Conservation (phyloP, 2,113 vertebrate genomes). For the Chlorodrepanis virens region DNA sequence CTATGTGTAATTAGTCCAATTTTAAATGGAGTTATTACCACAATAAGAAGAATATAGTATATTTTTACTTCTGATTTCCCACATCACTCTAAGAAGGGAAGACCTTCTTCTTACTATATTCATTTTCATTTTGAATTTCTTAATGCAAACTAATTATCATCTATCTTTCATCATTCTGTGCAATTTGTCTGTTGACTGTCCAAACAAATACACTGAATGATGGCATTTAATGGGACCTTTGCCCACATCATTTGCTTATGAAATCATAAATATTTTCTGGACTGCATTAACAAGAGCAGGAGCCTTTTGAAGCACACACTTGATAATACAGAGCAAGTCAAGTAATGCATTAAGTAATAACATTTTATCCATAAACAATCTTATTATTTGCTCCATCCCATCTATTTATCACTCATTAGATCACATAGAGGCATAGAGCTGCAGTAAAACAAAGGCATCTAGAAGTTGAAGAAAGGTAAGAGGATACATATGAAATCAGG, state of each 20-base stretch:
- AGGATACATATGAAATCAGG: not conserved
- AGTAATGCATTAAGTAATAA: not conserved
- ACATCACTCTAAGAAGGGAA: not conserved
- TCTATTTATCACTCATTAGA: not conserved
- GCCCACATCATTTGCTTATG: not conserved
- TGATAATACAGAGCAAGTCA: not conserved
- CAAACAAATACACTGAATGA: not conserved
- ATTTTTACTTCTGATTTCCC: not conserved
- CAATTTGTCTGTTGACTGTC: not conserved
- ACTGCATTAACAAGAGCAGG: not conserved
- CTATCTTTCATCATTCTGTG: not conserved
- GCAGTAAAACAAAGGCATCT: not conserved
- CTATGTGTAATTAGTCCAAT: not conserved
- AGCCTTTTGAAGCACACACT: not conserved
- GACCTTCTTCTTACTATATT: not conserved
- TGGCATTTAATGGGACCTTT: not conserved
- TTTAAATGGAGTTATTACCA: not conserved
- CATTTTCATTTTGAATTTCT: not conserved
- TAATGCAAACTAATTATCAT: not conserved
- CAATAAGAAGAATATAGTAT: not conserved
- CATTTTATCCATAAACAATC: not conserved
- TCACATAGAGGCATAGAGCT: not conserved
- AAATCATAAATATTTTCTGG: not conserved
- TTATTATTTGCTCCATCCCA: not conserved
- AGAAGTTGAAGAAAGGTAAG: not conserved